Evolutionary conservation across 2,797 vertebrate genomes (phyloP).

Genomic region (Rhinogobio ventralis): DNA sequence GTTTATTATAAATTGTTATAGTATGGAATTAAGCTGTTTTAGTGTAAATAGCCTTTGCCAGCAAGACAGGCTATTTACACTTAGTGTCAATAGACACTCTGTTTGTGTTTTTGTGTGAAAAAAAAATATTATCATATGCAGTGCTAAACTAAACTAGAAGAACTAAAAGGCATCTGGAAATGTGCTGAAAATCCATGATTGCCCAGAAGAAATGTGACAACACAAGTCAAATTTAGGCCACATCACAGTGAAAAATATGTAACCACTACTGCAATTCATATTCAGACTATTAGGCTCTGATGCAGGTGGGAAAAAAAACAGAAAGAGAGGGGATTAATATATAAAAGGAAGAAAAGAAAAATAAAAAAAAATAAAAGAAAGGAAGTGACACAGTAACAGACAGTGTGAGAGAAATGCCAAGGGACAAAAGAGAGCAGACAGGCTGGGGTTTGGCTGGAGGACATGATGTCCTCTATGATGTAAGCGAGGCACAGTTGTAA

Average conservation of each 20-base stretch:
- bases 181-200: too few relatives aligned
- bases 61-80: too few relatives aligned
- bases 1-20: too few relatives aligned
- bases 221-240: not conserved
- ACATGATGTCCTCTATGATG: constrained; percentile 40
- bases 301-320: not conserved
- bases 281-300: not conserved
- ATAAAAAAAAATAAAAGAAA: not conserved
- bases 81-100: too few relatives aligned
- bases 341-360: not conserved
- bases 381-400: not conserved
- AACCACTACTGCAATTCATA: not conserved
- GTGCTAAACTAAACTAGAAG: not conserved
- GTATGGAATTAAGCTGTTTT: too few relatives aligned
- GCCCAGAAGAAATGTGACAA: not conserved
- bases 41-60: too few relatives aligned
- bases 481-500: constrained; percentile 47
- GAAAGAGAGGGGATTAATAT: not conserved
- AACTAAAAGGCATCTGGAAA: not conserved
- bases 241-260: not conserved
- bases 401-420: not conserved
- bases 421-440: constrained; percentile 19
- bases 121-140: not conserved
- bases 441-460: constrained; percentile 32
- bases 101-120: not conserved